Percentiles rank a stretch among this genome's conserved stretches.
phyloP scores from a whole-genome alignment of 2,113 vertebrate species.

The Laticauda colubrina region DNA sequence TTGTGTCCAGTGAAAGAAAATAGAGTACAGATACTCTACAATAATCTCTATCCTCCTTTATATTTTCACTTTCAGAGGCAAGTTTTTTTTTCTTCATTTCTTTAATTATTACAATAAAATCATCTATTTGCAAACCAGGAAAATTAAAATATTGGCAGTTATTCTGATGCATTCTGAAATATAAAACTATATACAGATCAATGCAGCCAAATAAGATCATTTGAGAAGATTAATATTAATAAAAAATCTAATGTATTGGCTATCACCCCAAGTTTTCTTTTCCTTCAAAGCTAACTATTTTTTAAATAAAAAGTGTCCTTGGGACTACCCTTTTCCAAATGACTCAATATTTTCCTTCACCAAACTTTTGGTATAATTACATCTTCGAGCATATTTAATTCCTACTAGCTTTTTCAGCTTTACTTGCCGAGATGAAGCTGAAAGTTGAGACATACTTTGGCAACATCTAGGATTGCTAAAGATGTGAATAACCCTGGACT shows the following conservation, averaged over 20 bases:
- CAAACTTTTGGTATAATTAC: not conserved
- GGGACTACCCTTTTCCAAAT: not conserved
- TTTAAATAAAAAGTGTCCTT: not conserved
- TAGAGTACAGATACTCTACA: not conserved
- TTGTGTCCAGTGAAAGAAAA: not conserved
- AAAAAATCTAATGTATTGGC: not conserved
- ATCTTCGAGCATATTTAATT: conserved; percentile 3
- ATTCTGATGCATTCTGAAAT: not conserved
- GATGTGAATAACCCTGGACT: conserved; percentile 15
- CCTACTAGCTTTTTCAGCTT: not conserved
- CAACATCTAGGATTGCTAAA: conserved; percentile 6
- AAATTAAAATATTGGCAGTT: not conserved
- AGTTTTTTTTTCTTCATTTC: not conserved
- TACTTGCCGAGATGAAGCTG: not conserved
- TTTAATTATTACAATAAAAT: not conserved
- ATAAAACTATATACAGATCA: not conserved
- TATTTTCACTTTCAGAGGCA: not conserved
- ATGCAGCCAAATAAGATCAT: not conserved
- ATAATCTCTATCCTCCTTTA: not conserved
- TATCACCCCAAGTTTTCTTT: not conserved
- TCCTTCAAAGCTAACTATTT: not conserved
- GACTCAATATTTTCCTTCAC: conserved; percentile 4
- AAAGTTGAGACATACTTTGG: conserved; percentile 5
- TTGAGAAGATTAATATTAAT: not conserved
- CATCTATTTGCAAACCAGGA: not conserved